Evolutionary conservation across 2,113 vertebrate genomes (phyloP), one percentile per base, ranked within the genome.

Genomic region (Procavia capensis): DNA sequence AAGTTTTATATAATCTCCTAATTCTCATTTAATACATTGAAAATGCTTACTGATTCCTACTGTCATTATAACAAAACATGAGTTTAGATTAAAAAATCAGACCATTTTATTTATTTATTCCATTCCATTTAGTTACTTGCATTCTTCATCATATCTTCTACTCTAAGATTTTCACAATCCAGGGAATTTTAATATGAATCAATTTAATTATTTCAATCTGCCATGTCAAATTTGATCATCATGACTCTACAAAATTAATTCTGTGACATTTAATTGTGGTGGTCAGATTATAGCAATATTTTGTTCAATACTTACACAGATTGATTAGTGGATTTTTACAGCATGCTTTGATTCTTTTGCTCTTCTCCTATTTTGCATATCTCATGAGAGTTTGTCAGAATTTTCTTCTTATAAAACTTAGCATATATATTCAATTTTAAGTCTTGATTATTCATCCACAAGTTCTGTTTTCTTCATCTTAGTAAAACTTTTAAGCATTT

Each of bases 391-490:
- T n/a, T 86, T 61, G 0, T 91, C 84, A 94, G 43, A 41, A 90
- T 94, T 95, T 27, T 90, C 11, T 24, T n/a, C 27, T 96, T 93
- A 36, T 0, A 96, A 96, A 96, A 41, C 8, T 34, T 66, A 84
- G 17, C 17, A 19, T 82, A 45, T 54, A 34, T 82, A 10, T 13
- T 96, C 31, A 75, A 25, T 88, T 79, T 64, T 88, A 80, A 72
- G 39, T 79, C 36, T 54, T 75, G 1, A 36, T 72, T 54, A 54
- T 22, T 36, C 64, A 36, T 68, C 31, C 41, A 90, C 80, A 68
- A 66, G 84, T 87, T 92, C 8, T 89, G 6, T 91, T 75, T 90
- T 72, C 22, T 36, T 91, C 9, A 89, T 86, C 68, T 96, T 63
- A 78, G 25, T 87, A 75, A 95, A 59, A 86, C 27, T 84, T 80